These are phyloP conservation scores for Trissolcus brochymenae DNA, from an alignment of 2,888 invertebrate species.

Conservation along the genomic window DNA sequence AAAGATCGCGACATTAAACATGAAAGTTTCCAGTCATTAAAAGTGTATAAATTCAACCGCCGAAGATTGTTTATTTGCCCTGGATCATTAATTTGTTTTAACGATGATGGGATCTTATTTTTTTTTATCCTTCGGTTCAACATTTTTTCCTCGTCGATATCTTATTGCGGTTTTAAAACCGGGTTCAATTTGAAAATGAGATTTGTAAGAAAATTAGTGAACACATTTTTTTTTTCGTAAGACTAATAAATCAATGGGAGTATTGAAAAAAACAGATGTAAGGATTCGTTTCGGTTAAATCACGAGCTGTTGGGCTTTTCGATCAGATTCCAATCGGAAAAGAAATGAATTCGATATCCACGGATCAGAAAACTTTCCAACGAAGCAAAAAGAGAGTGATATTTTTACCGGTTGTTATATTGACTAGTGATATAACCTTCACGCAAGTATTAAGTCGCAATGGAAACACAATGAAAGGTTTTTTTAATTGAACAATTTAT, in stretches of 20 bases:
- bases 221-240: too few species aligned
- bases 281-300: conserved; percentile 10
- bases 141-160: background rate
- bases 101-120: conserved; percentile 1
- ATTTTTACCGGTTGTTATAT: too few species aligned
- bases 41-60: background rate
- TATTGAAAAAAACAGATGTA: background rate
- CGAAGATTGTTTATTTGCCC: conserved; percentile 2
- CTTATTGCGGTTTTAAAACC: too few species aligned
- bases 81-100: conserved; percentile 21
- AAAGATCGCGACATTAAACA: conserved; percentile 16
- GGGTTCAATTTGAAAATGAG: too few species aligned
- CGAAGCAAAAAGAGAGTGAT: too few species aligned
- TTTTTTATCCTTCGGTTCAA: background rate
- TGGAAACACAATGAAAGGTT: too few species aligned
- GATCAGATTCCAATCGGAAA: conserved; percentile 22
- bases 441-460: too few species aligned
- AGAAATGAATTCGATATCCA: conserved; percentile 28
- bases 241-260: too few species aligned
- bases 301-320: conserved; percentile 7
- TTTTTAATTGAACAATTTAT: too few species aligned
- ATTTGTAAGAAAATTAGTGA: too few species aligned
- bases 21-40: conserved; percentile 23
- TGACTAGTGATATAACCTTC: too few species aligned
- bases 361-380: conserved; percentile 14